Evolutionary conservation across 92 coral and sea anemone genomes (phyloP).

Genomic region (Zoanthus gigantus): DNA sequence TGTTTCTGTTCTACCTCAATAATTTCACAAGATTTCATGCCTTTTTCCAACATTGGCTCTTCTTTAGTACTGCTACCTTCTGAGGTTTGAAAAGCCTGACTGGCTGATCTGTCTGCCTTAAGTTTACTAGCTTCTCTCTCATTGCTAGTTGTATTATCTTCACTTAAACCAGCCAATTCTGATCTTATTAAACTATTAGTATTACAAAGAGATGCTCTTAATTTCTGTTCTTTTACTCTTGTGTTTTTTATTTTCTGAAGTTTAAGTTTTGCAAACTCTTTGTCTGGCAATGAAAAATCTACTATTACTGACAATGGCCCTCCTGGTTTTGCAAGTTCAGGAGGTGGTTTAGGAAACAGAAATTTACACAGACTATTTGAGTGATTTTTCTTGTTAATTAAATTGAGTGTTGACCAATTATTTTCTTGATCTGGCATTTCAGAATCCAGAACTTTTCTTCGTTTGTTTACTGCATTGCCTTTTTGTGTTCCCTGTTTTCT

Average conservation of each 20-base stretch:
- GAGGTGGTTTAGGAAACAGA: slow-evolving; percentile 73
- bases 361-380: background rate
- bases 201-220: background rate
- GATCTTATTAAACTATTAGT: background rate
- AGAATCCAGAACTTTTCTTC: slow-evolving; percentile 1
- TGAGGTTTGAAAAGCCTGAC: background rate
- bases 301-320: slow-evolving; percentile 68
- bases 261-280: slow-evolving; percentile 83
- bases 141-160: background rate
- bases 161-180: background rate
- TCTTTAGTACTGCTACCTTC: background rate
- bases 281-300: slow-evolving; percentile 87
- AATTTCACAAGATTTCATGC: background rate
- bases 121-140: background rate
- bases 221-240: background rate
- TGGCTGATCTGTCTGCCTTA: background rate
- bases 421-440: background rate
- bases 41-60: background rate
- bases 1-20: background rate
- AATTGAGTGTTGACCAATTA: background rate
- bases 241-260: slow-evolving; percentile 73
- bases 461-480: background rate
- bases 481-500: background rate
- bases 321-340: slow-evolving; percentile 59
- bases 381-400: background rate